These are phyloP conservation scores for Campoplex nolae DNA, from an alignment of 2,888 invertebrate species.

Conservation along the genomic window DNA sequence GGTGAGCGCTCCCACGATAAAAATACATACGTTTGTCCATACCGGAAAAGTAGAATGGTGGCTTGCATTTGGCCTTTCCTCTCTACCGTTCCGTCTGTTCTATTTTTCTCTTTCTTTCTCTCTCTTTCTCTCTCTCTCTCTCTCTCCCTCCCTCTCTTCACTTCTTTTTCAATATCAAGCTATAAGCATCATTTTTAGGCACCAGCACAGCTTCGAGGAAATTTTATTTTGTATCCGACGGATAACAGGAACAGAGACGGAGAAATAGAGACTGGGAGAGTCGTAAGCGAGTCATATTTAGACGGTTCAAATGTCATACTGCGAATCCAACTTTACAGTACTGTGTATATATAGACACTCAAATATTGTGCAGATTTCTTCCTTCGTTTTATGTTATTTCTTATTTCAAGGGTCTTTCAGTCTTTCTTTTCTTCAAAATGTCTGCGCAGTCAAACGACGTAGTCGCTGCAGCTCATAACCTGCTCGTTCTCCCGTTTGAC, in stretches of 20 bases:
- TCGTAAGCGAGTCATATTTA: slow-evolving; percentile 58
- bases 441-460: slow-evolving; percentile 39
- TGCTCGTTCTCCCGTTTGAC: slow-evolving; percentile 25
- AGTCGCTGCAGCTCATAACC: neutral
- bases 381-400: slow-evolving; percentile 38
- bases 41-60: slow-evolving; percentile 51
- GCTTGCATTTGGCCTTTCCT: slow-evolving; percentile 38
- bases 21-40: slow-evolving; percentile 73
- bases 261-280: slow-evolving; percentile 33
- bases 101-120: slow-evolving; percentile 18
- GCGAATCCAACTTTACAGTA: neutral
- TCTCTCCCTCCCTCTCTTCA: neutral
- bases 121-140: neutral
- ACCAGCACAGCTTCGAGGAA: slow-evolving; percentile 58
- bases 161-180: neutral
- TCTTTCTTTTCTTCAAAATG: slow-evolving; percentile 69
- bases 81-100: slow-evolving; percentile 41
- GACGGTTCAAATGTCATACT: slow-evolving; percentile 52
- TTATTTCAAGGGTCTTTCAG: slow-evolving; percentile 6
- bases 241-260: slow-evolving; percentile 36
- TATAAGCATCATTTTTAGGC: slow-evolving; percentile 30
- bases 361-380: slow-evolving; percentile 1
- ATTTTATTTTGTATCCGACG: slow-evolving; percentile 70
- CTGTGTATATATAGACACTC: slow-evolving; percentile 7
- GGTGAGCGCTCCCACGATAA: slow-evolving; percentile 71